Evolutionary conservation across 2,113 vertebrate genomes (phyloP).

Genomic region (Charina bottae): DNA sequence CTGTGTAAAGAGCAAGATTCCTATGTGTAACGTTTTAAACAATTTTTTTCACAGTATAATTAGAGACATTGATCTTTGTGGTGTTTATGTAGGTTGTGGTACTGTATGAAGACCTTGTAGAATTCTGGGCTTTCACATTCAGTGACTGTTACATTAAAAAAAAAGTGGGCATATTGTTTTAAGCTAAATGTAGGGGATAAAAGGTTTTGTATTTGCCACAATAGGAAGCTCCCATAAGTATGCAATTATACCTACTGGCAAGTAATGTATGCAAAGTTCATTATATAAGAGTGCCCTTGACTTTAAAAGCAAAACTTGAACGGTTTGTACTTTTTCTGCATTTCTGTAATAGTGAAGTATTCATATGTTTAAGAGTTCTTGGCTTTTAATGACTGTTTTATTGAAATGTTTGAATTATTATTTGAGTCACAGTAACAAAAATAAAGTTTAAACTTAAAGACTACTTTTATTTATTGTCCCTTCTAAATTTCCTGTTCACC

Average conservation of each 20-base stretch:
- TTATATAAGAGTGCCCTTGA: conserved; percentile 42
- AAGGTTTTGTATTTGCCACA: conserved; percentile 25
- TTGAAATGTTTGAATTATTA: conserved; percentile 51
- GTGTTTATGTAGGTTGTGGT: conserved; percentile 18
- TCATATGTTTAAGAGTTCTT: conserved; percentile 40
- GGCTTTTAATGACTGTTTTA: conserved; percentile 40
- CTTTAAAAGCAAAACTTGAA: conserved; percentile 30
- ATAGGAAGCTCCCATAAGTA: conserved; percentile 7
- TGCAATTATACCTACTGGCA: background rate
- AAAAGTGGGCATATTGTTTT: background rate
- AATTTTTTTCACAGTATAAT: conserved; percentile 11
- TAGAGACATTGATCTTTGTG: conserved; percentile 12
- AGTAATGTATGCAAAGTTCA: conserved; percentile 29
- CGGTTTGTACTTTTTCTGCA: conserved; percentile 49
- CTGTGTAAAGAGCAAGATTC: conserved; percentile 8
- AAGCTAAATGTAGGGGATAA: background rate
- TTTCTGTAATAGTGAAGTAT: conserved; percentile 57
- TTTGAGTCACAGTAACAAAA: conserved; percentile 53
- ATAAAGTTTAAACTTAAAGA: conserved; percentile 53
- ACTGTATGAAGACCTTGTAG: conserved; percentile 16
- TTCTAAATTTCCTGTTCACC: background rate
- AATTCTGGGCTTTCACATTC: conserved; percentile 22
- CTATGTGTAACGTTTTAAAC: background rate
- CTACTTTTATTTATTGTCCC: background rate
- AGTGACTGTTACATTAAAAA: conserved; percentile 33